Evolutionary conservation across 2,888 invertebrate species (phyloP), one percentile per base, ranked within the genome.

Genomic region (Yponomeuta evonymella): DNA sequence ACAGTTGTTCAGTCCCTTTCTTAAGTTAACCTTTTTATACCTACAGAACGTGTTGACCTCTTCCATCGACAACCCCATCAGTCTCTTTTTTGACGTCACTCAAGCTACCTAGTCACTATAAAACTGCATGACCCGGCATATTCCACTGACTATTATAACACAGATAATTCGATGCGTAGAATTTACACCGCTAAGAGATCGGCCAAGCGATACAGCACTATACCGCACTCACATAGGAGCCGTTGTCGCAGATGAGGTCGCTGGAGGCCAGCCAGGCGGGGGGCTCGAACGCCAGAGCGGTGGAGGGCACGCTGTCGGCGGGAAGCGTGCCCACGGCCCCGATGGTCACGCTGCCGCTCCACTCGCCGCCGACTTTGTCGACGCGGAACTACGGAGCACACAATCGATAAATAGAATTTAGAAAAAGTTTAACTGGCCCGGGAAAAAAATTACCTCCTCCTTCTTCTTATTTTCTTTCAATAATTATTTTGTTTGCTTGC

Each of bases 241-340:
- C 98, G 83, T 97, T 96, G 72, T 96, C 94, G 76, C 95, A 96
- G 70, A 98, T 94, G 83, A 96, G 94, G 80, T 98, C 97, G 75
- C 95, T 95, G 69, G 96, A 95, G 70, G 98, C 93, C 30, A 98
- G 92, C 95, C 98, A 98, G 73, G 95, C 95, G 23, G 96, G 95
- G 64, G 95, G 94, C 79, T 96, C 96, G 68, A 98, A 94, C 33
- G 95, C 95, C 70, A 97, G 89, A 6, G 96, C 96, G 65, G 95
- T 95, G 12, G 94, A 89, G 4, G 96, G 96, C 70, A 95, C 86
- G 10, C 94, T 88, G 73, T 58, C 51, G 1, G 95, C 95, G 0
- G 97, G 96, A 48, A 95, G 93, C n/a, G 94, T 93, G 8, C 95
- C 95, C 9, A 97, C 93, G 0, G 97, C 95, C 2, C 98, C 98